Percentiles rank a stretch among this genome's conserved stretches.
Evolutionary conservation across 2,888 invertebrate genomes (phyloP).

Genomic region (Leptopilina drosophilae): DNA sequence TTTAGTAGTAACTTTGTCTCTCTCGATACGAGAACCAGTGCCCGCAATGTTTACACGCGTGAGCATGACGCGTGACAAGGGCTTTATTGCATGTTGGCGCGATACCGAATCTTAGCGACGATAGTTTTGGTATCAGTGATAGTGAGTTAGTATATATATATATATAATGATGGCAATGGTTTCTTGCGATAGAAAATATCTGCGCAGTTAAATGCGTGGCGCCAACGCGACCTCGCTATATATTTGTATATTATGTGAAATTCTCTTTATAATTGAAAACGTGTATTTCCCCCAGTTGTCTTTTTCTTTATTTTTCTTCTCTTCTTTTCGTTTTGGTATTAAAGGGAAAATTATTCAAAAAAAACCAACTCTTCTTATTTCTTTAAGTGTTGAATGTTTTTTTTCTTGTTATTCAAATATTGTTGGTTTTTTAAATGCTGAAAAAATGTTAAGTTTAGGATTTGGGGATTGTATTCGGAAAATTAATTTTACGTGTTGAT

Average conservation of each 20-base stretch:
- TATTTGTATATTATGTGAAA: not conserved
- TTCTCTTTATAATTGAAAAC: not conserved
- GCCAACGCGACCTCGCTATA: not conserved
- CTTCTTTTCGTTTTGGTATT: too few relatives aligned
- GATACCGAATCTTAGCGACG: slow-evolving; percentile 10
- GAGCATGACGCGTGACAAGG: slow-evolving; percentile 32
- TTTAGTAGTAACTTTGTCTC: not conserved
- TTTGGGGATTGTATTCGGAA: too few relatives aligned
- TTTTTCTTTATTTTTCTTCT: too few relatives aligned
- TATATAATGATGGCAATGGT: not conserved
- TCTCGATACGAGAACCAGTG: slow-evolving; percentile 8
- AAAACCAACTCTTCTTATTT: too few relatives aligned
- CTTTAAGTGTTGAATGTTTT: too few relatives aligned
- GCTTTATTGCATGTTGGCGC: slow-evolving; percentile 23
- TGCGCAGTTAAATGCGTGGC: slow-evolving; percentile 34
- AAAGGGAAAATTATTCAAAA: too few relatives aligned
- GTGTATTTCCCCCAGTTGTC: too few relatives aligned
- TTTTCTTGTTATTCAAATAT: too few relatives aligned
- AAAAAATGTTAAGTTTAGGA: too few relatives aligned
- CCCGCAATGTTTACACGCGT: slow-evolving; percentile 32
- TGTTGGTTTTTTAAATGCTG: too few relatives aligned
- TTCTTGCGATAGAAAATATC: slow-evolving; percentile 1
- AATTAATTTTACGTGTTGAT: too few relatives aligned
- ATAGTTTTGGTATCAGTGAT: slow-evolving; percentile 7
- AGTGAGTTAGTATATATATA: not conserved